Percentiles rank a stretch among this genome's conserved stretches.
Evolutionary conservation across 2,113 vertebrate genomes (phyloP).

Genomic region (Paedocypris sp.): DNA sequence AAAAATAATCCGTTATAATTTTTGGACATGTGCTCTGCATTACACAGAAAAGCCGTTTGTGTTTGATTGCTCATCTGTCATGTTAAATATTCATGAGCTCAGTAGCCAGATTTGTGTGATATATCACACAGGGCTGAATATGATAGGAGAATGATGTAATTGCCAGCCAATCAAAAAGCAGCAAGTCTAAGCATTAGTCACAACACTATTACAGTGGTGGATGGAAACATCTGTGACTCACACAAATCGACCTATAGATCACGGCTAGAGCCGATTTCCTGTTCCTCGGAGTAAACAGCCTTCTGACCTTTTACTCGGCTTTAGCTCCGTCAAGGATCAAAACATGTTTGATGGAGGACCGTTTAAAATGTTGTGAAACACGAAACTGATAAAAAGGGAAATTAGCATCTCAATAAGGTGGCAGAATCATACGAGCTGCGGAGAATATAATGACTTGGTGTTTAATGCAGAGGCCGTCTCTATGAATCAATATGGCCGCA

Average conservation of each 20-base stretch:
- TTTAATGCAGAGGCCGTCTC: conserved; percentile 4
- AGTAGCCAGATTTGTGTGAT: not conserved
- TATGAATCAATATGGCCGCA: conserved; percentile 40
- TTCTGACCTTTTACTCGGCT: not conserved
- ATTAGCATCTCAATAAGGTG: too few relatives aligned
- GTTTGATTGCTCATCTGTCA: not conserved
- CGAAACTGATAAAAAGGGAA: too few relatives aligned
- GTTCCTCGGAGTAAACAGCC: not conserved
- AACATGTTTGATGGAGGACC: not conserved
- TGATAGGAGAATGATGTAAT: conserved; percentile 27
- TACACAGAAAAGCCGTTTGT: not conserved
- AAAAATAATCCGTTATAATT: too few relatives aligned
- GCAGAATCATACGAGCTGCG: too few relatives aligned
- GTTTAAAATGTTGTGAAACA: too few relatives aligned
- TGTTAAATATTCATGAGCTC: conserved; percentile 18
- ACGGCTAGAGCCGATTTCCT: not conserved
- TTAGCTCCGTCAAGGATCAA: not conserved
- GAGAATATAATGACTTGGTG: not conserved
- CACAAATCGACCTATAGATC: not conserved
- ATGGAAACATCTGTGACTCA: conserved; percentile 10
- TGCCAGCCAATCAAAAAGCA: conserved; percentile 13
- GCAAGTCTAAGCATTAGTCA: not conserved
- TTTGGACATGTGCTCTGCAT: not conserved
- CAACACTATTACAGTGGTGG: conserved; percentile 6
- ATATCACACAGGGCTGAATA: not conserved